A percentile compares a stretch with the other conserved stretches of the same genome.
Conservation (phyloP, 2,797 vertebrate genomes). For the Ispidina lecontei region DNA sequence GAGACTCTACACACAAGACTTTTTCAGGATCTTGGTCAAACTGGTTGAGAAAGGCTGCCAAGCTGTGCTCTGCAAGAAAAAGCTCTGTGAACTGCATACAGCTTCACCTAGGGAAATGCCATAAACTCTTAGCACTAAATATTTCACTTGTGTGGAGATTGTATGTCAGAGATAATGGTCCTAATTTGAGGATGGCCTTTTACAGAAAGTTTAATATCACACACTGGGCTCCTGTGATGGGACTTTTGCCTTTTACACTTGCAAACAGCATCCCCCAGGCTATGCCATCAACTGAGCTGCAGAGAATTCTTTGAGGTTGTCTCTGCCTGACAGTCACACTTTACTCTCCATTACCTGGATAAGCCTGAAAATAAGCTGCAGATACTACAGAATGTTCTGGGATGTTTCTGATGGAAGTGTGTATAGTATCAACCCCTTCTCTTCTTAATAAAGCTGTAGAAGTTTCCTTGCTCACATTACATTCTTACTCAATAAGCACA, state of each 20-base stretch:
- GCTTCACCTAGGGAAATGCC: conserved; percentile 16
- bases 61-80: background rate
- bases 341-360: background rate
- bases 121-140: conserved; percentile 45
- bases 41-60: background rate
- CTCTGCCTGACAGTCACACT: background rate
- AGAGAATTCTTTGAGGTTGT: background rate
- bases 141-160: conserved; percentile 53
- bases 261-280: conserved; percentile 25
- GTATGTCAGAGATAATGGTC: conserved; percentile 50
- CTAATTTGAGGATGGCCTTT: conserved; percentile 60
- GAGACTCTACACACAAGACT: background rate
- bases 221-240: background rate
- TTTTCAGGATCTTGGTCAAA: background rate
- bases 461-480: background rate
- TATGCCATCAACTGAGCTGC: background rate
- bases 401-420: background rate
- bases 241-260: conserved; percentile 24
- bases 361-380: background rate
- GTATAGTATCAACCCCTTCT: background rate
- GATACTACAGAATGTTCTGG: background rate
- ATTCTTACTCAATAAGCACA: background rate
- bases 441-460: background rate
- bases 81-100: background rate
- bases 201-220: conserved; percentile 51